A percentile compares a stretch with the other conserved stretches of the same genome.
phyloP scores from a whole-genome alignment of 2,888 invertebrate species.

The Limnephilus auricula region DNA sequence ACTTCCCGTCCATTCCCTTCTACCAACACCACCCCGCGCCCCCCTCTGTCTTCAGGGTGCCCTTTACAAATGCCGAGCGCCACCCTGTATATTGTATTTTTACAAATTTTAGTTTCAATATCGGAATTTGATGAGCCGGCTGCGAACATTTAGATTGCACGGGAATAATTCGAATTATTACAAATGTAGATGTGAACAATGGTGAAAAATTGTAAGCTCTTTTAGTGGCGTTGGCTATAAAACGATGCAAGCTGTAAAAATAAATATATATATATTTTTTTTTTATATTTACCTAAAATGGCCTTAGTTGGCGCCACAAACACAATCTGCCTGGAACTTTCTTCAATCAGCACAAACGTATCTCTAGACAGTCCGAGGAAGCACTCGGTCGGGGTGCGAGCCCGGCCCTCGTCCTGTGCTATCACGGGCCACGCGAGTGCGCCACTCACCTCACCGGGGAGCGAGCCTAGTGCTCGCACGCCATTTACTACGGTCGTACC shows the following conservation, averaged over 20 bases:
- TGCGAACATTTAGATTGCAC: no score
- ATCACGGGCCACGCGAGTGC: slow-evolving; percentile 91
- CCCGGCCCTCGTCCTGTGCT: slow-evolving; percentile 73
- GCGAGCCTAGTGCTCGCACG: slow-evolving; percentile 85
- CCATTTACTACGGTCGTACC: slow-evolving; percentile 87
- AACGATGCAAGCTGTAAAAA: neutral
- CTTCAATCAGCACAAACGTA: slow-evolving; percentile 91
- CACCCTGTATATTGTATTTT: neutral
- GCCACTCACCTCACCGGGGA: slow-evolving; percentile 86
- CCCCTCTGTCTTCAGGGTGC: neutral
- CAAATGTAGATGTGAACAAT: neutral
- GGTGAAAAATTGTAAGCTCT: neutral
- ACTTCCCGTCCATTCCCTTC: neutral
- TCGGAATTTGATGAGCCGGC: no score
- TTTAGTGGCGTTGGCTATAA: neutral
- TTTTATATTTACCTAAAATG: slow-evolving; percentile 78
- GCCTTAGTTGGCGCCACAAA: slow-evolving; percentile 91
- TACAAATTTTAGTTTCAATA: no score
- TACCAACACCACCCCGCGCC: neutral
- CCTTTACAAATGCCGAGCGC: neutral
- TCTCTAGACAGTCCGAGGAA: slow-evolving; percentile 92
- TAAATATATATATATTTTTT: neutral
- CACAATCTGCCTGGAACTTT: slow-evolving; percentile 87
- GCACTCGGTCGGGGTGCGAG: slow-evolving; percentile 82
- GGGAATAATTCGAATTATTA: no score